phyloP scores from a whole-genome alignment of 2,113 vertebrate genomes.

The Dinomys branickii region DNA sequence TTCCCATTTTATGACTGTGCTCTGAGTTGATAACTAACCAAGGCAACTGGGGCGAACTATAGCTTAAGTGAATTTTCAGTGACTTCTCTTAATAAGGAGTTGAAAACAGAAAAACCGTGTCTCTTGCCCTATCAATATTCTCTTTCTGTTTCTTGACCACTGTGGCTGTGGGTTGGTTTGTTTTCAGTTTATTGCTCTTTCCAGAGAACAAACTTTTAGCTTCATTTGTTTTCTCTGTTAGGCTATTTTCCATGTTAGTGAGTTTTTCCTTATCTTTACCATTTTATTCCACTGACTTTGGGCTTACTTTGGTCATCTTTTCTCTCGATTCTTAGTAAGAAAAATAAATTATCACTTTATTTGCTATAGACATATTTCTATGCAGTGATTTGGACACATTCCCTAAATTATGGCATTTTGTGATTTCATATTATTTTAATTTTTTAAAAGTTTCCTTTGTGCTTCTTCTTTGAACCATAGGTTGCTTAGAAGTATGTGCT shows the following conservation, averaged over 20 bases:
- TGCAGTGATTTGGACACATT: background rate
- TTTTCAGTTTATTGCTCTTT: background rate
- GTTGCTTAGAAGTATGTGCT: background rate
- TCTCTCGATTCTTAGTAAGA: background rate
- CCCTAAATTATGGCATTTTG: background rate
- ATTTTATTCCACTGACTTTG: background rate
- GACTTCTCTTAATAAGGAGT: no score
- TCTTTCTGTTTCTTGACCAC: constrained; percentile 19
- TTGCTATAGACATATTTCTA: background rate
- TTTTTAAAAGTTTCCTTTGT: background rate
- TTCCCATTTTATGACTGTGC: no score
- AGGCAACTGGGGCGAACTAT: no score
- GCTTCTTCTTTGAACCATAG: background rate
- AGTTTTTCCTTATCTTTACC: background rate
- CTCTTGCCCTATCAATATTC: background rate
- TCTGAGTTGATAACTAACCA: no score
- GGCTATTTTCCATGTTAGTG: background rate
- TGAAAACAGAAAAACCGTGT: no score
- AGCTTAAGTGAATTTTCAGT: no score
- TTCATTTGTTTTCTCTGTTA: background rate
- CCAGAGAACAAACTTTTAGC: background rate
- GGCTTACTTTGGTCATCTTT: background rate
- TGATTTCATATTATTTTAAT: background rate
- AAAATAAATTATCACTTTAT: background rate
- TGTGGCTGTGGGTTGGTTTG: background rate